A percentile compares a stretch with the other conserved stretches of the same genome.
These are phyloP conservation scores for Trisateles emortualis DNA, from an alignment of 2,888 invertebrate species.

Conservation along the genomic window DNA sequence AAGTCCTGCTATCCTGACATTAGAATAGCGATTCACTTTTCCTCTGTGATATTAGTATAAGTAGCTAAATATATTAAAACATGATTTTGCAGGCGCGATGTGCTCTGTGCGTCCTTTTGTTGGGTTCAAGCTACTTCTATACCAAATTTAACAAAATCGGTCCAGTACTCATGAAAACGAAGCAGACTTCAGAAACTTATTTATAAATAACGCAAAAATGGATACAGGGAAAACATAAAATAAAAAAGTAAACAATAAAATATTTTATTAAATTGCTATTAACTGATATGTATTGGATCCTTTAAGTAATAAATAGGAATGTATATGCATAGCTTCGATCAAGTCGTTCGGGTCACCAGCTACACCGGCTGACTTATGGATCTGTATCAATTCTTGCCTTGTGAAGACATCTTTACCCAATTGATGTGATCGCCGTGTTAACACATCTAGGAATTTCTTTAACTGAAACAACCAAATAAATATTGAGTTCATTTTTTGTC, in stretches of 20 bases:
- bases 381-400: slow-evolving; percentile 91
- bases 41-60: too few relatives aligned
- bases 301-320: slow-evolving; percentile 95
- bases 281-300: slow-evolving; percentile 91
- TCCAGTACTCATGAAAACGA: too few relatives aligned
- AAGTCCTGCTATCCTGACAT: too few relatives aligned
- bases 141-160: too few relatives aligned
- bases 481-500: neutral
- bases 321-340: slow-evolving; percentile 92
- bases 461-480: slow-evolving; percentile 88
- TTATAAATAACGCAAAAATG: too few relatives aligned
- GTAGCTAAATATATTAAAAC: too few relatives aligned
- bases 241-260: neutral
- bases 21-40: too few relatives aligned
- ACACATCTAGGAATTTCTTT: slow-evolving; percentile 90
- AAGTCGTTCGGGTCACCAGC: slow-evolving; percentile 89
- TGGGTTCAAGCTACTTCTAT: too few relatives aligned
- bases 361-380: slow-evolving; percentile 89
- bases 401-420: slow-evolving; percentile 91
- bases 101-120: too few relatives aligned
- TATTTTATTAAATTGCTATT: slow-evolving; percentile 49
- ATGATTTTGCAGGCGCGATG: too few relatives aligned
- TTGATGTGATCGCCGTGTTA: slow-evolving; percentile 89
- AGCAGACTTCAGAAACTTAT: too few relatives aligned
- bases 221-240: too few relatives aligned